Evolutionary conservation across 1,140 invertebrate genomes (phyloP).

Genomic region (Conus betulinus): DNA sequence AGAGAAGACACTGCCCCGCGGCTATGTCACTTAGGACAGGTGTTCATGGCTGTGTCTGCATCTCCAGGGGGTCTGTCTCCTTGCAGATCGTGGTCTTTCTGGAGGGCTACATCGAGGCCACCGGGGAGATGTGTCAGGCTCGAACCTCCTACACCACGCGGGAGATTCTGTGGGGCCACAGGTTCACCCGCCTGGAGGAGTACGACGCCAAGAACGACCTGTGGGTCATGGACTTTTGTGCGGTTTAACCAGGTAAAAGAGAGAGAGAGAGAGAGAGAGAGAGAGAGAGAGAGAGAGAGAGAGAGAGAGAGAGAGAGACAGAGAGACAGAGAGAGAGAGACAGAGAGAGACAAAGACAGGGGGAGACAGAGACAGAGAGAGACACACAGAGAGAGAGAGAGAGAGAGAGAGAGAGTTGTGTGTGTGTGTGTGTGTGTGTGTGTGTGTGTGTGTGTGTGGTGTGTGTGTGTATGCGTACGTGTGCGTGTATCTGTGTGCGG

Average conservation of each 20-base stretch:
- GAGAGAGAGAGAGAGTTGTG: neutral
- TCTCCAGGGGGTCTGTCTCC: too few relatives aligned
- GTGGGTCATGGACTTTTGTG: slow-evolving; percentile 54
- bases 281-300: neutral
- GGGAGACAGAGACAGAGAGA: neutral
- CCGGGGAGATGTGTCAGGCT: slow-evolving; percentile 75
- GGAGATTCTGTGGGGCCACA: slow-evolving; percentile 77
- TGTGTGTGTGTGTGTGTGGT: too few relatives aligned
- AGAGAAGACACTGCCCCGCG: too few relatives aligned
- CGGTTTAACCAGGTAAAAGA: slow-evolving; percentile 15
- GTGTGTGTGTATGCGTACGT: too few relatives aligned
- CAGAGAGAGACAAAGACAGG: neutral
- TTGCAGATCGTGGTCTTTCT: slow-evolving; percentile 91
- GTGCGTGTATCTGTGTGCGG: too few relatives aligned
- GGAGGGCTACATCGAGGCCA: slow-evolving; percentile 83
- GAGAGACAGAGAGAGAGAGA: neutral
- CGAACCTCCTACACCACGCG: slow-evolving; percentile 76
- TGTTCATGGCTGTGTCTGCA: too few relatives aligned
- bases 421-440: too few relatives aligned
- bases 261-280: neutral
- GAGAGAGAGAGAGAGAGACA: neutral
- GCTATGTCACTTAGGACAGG: too few relatives aligned
- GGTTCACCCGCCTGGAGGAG: slow-evolving; percentile 78
- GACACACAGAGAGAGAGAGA: neutral
- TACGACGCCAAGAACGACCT: slow-evolving; percentile 67